Conservation (phyloP, 2,888 invertebrate genomes). For the Slavum lentiscoides region DNA sequence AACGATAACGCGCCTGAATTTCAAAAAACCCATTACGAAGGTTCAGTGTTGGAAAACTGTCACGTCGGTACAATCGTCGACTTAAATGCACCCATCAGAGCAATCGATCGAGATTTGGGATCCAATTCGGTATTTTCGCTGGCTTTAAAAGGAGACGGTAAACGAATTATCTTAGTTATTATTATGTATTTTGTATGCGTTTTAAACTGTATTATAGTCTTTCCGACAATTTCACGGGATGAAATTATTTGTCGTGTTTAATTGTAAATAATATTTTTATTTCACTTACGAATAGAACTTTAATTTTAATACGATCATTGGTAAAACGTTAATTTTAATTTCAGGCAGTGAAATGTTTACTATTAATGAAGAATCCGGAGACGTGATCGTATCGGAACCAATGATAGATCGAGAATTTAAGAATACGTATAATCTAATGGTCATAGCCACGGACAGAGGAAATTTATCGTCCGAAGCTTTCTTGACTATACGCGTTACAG, state of each 20-base stretch:
- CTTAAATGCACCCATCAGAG: constrained; percentile 70
- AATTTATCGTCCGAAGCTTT: constrained; percentile 75
- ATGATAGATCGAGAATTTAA: constrained; percentile 76
- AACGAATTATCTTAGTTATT: not conserved
- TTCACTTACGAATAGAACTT: too few species aligned
- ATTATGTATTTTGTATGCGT: not conserved
- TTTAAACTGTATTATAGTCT: too few species aligned
- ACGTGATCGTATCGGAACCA: constrained; percentile 65
- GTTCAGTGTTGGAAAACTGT: constrained; percentile 78
- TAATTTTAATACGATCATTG: too few species aligned
- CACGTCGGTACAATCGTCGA: constrained; percentile 71
- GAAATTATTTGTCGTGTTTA: too few species aligned
- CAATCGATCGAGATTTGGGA: constrained; percentile 73
- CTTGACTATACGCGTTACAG: constrained; percentile 71
- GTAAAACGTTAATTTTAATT: not conserved
- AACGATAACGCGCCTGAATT: constrained; percentile 87
- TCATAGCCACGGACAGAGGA: constrained; percentile 74
- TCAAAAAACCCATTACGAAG: constrained; percentile 72
- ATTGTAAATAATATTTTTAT: too few species aligned
- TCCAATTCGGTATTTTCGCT: constrained; percentile 72
- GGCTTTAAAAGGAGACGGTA: constrained; percentile 71
- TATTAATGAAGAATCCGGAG: constrained; percentile 69
- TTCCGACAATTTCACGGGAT: too few species aligned
- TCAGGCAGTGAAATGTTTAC: constrained; percentile 70
- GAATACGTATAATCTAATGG: constrained; percentile 68